Percentiles rank a stretch among this genome's conserved stretches.
These are phyloP conservation scores for Erebia ligea DNA, from an alignment of 2,888 invertebrate genomes.

Conservation along the genomic window DNA sequence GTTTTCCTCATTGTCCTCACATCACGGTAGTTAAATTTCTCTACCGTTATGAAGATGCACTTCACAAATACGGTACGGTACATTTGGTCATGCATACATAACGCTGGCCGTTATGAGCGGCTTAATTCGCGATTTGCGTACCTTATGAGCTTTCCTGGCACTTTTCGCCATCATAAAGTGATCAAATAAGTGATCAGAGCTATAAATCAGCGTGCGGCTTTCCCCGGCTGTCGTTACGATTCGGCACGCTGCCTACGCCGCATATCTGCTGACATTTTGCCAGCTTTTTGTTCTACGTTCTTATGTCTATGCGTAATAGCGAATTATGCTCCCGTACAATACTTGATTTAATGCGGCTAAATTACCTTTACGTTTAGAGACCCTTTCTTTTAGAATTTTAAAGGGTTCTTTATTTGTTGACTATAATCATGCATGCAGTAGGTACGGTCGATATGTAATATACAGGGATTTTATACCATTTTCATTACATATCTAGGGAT, in stretches of 20 bases:
- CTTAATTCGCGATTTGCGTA: conserved; percentile 71
- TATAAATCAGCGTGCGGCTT: conserved; percentile 73
- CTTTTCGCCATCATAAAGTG: conserved; percentile 80
- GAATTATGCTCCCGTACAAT: conserved; percentile 52
- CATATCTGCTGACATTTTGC: conserved; percentile 64
- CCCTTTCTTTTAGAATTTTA: too few relatives aligned
- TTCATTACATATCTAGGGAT: too few relatives aligned
- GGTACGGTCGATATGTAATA: too few relatives aligned
- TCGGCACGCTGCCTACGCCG: conserved; percentile 62
- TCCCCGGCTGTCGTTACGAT: conserved; percentile 72
- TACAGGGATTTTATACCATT: too few relatives aligned
- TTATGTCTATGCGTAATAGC: conserved; percentile 68
- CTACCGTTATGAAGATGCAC: conserved; percentile 66
- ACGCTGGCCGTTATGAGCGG: conserved; percentile 59
- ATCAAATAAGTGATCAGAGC: conserved; percentile 79
- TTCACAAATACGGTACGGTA: conserved; percentile 29
- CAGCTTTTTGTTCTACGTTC: conserved; percentile 67
- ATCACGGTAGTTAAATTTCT: conserved; percentile 61
- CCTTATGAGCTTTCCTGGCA: conserved; percentile 74
- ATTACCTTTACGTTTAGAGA: too few relatives aligned
- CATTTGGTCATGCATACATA: conserved; percentile 56
- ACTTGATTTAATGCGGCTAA: conserved; percentile 27
- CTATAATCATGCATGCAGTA: too few relatives aligned
- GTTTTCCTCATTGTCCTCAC: conserved; percentile 44
- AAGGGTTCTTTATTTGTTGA: background rate